Conservation (phyloP, 1,140 invertebrate species). For the Philaenus spumarius region DNA sequence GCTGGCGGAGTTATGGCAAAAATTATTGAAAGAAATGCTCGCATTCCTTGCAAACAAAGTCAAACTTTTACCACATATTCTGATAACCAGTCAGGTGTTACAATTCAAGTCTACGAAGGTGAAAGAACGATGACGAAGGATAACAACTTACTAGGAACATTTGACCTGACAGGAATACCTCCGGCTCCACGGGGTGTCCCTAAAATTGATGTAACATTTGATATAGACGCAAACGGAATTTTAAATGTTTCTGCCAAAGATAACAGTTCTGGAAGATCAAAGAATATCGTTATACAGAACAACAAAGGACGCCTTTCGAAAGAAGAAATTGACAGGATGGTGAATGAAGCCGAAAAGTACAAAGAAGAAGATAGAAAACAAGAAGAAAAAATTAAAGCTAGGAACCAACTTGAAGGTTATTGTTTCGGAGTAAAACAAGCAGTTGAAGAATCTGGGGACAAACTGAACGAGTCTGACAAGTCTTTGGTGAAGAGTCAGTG, state of each 20-base stretch:
- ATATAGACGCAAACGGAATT: constrained; percentile 63
- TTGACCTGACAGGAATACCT: constrained; percentile 61
- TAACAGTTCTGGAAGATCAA: constrained; percentile 90
- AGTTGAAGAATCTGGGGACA: constrained; percentile 37
- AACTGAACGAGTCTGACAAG: constrained; percentile 37
- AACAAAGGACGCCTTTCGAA: constrained; percentile 94
- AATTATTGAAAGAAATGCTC: constrained; percentile 48
- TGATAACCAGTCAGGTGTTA: constrained; percentile 65
- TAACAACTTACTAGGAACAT: constrained; percentile 73
- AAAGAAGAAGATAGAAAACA: constrained; percentile 86
- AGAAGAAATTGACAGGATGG: constrained; percentile 96
- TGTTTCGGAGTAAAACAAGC: constrained; percentile 60
- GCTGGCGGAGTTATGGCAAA: constrained; percentile 50
- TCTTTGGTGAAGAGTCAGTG: constrained; percentile 39
- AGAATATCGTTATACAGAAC: constrained; percentile 97
- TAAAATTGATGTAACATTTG: constrained; percentile 48
- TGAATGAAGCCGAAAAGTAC: constrained; percentile 95
- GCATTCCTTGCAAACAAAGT: constrained; percentile 47
- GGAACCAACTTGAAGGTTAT: constrained; percentile 75
- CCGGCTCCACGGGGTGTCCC: constrained; percentile 48
- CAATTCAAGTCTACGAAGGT: constrained; percentile 65
- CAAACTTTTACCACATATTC: constrained; percentile 49
- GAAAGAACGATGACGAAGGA: constrained; percentile 65
- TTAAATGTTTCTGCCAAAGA: constrained; percentile 73
- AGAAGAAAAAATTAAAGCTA: constrained; percentile 75